Conservation (phyloP, 2,888 invertebrate genomes). For the Lissocephala sabroskyi region DNA sequence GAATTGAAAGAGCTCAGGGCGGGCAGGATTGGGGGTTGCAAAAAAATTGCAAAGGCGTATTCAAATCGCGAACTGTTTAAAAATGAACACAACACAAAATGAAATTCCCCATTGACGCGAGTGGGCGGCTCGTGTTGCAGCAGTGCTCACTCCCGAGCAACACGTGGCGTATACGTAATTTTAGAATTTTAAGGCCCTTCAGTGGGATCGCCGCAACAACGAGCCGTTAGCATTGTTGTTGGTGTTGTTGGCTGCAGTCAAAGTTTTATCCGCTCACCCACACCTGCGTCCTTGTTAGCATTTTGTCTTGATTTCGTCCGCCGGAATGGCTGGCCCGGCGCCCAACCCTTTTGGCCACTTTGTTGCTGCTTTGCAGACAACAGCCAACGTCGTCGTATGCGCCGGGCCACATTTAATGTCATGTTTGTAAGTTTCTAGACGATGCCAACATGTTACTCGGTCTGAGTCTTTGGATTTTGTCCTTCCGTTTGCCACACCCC, state of each 20-base stretch:
- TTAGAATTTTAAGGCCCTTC: background rate
- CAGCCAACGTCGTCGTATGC: constrained; percentile 2
- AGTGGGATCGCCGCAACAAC: constrained; percentile 5
- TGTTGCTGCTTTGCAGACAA: constrained; percentile 6
- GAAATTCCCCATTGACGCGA: constrained; percentile 37
- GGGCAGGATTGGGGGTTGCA: no score
- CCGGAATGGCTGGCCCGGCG: background rate
- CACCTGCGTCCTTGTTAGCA: background rate
- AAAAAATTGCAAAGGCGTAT: constrained; percentile 35
- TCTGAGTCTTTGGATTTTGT: constrained; percentile 23
- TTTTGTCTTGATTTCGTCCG: constrained; percentile 28
- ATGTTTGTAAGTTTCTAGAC: constrained; percentile 60
- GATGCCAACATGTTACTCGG: constrained; percentile 48
- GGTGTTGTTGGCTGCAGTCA: constrained; percentile 1
- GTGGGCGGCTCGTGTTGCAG: no score
- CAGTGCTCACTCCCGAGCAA: background rate
- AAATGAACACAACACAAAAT: constrained; percentile 63
- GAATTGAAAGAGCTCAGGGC: no score
- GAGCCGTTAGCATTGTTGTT: background rate
- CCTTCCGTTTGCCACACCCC: constrained; percentile 36
- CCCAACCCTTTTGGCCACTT: background rate
- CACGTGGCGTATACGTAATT: constrained; percentile 45
- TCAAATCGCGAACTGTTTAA: constrained; percentile 57
- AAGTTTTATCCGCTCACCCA: constrained; percentile 2
- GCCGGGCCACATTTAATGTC: constrained; percentile 52